A percentile compares a stretch with the other conserved stretches of the same genome.
Evolutionary conservation across 2,797 vertebrate species (phyloP).

Genomic region (Heliangelus exortis): DNA sequence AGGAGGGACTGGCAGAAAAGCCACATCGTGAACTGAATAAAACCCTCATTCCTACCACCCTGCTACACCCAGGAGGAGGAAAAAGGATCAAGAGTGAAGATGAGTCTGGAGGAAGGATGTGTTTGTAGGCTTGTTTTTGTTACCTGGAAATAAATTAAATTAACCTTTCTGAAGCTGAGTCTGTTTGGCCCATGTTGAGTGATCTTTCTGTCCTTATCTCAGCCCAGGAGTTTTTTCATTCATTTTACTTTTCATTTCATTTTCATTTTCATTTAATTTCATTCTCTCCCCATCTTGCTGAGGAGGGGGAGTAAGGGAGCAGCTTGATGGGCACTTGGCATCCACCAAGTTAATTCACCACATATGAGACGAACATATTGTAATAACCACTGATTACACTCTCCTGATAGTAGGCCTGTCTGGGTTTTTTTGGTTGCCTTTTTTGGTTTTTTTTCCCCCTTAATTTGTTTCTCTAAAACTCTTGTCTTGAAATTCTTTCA

Average conservation of each 20-base stretch:
- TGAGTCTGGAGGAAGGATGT: background rate
- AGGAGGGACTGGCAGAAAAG: background rate
- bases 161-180: background rate
- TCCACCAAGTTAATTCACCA: background rate
- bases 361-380: background rate
- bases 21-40: rapidly evolving
- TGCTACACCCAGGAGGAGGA: background rate
- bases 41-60: rapidly evolving
- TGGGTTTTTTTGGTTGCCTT: rapidly evolving
- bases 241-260: too few relatives aligned
- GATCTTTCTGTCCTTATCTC: background rate
- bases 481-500: background rate
- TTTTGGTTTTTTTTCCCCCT: background rate
- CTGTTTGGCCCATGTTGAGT: background rate
- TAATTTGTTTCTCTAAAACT: background rate
- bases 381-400: background rate
- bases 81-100: background rate
- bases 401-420: background rate
- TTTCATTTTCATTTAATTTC: background rate
- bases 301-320: background rate
- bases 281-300: background rate
- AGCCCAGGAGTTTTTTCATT: background rate
- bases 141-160: background rate
- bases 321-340: background rate
- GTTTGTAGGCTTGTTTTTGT: background rate